These are phyloP conservation scores for Cremastinae sp. DNA, from an alignment of 2,888 invertebrate species.

Conservation along the genomic window DNA sequence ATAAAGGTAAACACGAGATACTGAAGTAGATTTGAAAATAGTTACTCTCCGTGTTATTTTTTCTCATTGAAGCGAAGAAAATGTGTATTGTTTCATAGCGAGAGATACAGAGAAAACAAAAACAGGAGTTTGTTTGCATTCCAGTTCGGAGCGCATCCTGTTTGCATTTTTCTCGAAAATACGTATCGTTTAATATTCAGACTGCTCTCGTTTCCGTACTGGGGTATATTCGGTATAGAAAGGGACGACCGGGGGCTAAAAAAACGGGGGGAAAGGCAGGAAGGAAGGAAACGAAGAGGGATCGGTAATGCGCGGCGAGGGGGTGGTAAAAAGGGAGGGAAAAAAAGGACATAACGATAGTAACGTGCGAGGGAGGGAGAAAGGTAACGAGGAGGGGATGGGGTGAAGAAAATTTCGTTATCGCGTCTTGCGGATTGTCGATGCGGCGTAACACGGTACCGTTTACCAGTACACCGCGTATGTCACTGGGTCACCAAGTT, in stretches of 20 bases:
- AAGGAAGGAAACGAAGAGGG: too few species aligned
- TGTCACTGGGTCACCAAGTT: constrained; percentile 62
- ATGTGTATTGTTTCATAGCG: too few species aligned
- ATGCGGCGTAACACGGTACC: constrained; percentile 60
- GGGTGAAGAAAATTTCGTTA: constrained; percentile 55
- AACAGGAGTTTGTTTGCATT: neutral
- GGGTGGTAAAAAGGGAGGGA: constrained; percentile 5
- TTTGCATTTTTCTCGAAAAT: constrained; percentile 5
- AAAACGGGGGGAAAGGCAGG: too few species aligned
- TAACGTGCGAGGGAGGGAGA: constrained; percentile 1
- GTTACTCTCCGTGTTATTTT: too few species aligned
- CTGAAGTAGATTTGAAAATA: too few species aligned
- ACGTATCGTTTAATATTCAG: constrained; percentile 4
- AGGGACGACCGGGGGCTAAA: too few species aligned
- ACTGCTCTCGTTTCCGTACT: neutral
- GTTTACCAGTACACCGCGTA: constrained; percentile 52
- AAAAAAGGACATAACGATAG: constrained; percentile 11
- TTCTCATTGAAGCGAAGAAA: too few species aligned
- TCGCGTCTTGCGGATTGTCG: constrained; percentile 61
- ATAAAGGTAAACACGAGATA: too few species aligned
- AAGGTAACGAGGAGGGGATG: neutral
- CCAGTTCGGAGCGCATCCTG: neutral
- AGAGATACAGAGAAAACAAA: too few species aligned
- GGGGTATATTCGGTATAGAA: too few species aligned
- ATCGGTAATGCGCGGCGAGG: too few species aligned